phyloP scores from a whole-genome alignment of 2,888 invertebrate species.

The Cerastis rubricosa region DNA sequence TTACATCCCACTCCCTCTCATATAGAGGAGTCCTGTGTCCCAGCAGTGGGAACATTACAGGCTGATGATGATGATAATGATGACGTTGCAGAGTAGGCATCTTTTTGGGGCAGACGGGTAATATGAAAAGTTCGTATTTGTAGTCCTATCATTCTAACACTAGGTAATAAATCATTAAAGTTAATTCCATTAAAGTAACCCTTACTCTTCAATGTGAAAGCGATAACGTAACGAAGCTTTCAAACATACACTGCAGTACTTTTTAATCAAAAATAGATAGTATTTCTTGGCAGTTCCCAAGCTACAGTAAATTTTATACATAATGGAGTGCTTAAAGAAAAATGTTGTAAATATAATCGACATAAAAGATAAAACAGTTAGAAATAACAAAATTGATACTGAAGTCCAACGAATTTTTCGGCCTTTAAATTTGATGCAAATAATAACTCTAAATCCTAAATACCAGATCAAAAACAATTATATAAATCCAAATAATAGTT shows the following conservation, averaged over 20 bases:
- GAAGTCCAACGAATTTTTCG: constrained; percentile 16
- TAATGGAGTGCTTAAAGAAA: constrained; percentile 4
- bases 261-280: not conserved
- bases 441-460: constrained; percentile 8
- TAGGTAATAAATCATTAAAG: not conserved
- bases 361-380: not conserved
- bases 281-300: not conserved
- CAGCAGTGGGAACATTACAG: no score
- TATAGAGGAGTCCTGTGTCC: no score
- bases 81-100: no score
- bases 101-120: not conserved
- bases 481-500: constrained; percentile 6
- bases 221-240: not conserved
- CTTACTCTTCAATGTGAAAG: not conserved
- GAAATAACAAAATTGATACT: constrained; percentile 15
- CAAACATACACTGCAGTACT: not conserved
- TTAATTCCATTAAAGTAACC: not conserved
- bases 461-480: constrained; percentile 5
- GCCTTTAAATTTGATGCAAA: constrained; percentile 11
- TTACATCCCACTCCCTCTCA: no score
- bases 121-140: not conserved
- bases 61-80: no score
- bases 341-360: not conserved
- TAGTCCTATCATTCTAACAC: not conserved
- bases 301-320: not conserved